A percentile compares a stretch with the other conserved stretches of the same genome.
phyloP scores from a whole-genome alignment of 2,797 vertebrate species.

The Mionectes olivaceus region DNA sequence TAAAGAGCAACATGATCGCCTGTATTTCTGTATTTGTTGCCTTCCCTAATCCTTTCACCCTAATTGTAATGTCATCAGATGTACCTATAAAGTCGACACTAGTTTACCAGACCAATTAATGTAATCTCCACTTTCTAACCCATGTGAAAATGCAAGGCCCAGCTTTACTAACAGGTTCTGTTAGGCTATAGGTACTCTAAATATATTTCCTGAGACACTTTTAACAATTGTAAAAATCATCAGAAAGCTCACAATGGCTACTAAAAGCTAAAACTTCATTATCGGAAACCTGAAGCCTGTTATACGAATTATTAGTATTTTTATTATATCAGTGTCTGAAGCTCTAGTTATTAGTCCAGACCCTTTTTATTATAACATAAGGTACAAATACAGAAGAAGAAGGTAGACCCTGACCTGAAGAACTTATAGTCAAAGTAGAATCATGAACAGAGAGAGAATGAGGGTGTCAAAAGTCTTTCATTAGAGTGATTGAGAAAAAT shows the following conservation, averaged over 20 bases:
- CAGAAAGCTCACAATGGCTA: neutral
- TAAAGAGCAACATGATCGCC: neutral
- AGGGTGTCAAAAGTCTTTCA: constrained; percentile 63
- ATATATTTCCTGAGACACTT: neutral
- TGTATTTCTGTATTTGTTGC: neutral
- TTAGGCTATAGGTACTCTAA: neutral
- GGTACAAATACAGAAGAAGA: constrained; percentile 38
- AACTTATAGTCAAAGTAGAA: constrained; percentile 55
- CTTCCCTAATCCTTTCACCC: neutral
- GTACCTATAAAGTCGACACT: neutral
- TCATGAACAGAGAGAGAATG: constrained; percentile 51
- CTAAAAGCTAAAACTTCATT: constrained; percentile 23
- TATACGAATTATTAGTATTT: constrained; percentile 35
- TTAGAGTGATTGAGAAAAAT: constrained; percentile 69
- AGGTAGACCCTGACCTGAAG: constrained; percentile 61
- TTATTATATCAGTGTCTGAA: neutral
- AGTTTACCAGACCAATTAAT: neutral
- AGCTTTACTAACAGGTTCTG: neutral
- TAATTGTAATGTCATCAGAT: neutral
- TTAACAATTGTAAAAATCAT: neutral
- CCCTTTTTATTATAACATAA: constrained; percentile 18
- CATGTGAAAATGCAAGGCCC: neutral
- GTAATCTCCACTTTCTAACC: neutral
- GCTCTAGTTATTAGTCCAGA: constrained; percentile 18
- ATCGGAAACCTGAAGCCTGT: neutral